Evolutionary conservation across 2,888 invertebrate genomes (phyloP).

Genomic region (Dolichopus griseipennis): DNA sequence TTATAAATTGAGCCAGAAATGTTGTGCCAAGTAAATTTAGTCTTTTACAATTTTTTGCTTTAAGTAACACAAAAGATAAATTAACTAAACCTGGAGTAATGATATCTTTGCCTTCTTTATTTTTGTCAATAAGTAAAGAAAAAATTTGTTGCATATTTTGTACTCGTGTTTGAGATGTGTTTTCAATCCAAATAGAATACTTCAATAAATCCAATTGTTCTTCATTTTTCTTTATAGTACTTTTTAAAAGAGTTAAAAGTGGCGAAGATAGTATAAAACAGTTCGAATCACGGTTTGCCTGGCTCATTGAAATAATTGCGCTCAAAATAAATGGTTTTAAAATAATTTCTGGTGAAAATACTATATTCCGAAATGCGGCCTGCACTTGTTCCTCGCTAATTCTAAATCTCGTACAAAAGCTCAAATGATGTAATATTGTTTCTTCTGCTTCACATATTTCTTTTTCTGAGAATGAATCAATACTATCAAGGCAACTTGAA

Average conservation of each 20-base stretch:
- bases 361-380: slow-evolving; percentile 39
- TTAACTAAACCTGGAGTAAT: slow-evolving; percentile 47
- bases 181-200: slow-evolving; percentile 50
- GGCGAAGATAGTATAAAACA: slow-evolving; percentile 32
- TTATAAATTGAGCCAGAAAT: slow-evolving; percentile 52
- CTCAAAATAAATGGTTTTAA: slow-evolving; percentile 57
- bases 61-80: slow-evolving; percentile 45
- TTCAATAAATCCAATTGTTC: slow-evolving; percentile 42
- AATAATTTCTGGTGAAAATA: slow-evolving; percentile 50
- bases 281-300: slow-evolving; percentile 40
- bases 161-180: slow-evolving; percentile 32
- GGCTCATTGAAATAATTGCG: slow-evolving; percentile 45
- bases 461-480: slow-evolving; percentile 42
- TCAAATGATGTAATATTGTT: slow-evolving; percentile 52
- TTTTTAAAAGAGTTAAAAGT: slow-evolving; percentile 36
- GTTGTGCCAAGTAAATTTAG: slow-evolving; percentile 45
- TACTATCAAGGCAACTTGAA: slow-evolving; percentile 39
- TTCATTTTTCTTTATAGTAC: slow-evolving; percentile 39
- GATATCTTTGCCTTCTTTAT: slow-evolving; percentile 39
- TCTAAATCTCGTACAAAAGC: slow-evolving; percentile 39
- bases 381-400: slow-evolving; percentile 36
- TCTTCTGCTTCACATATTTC: slow-evolving; percentile 53
- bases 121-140: slow-evolving; percentile 38
- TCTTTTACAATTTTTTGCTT: slow-evolving; percentile 37
- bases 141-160: slow-evolving; percentile 36